phyloP scores from a whole-genome alignment of 2,113 vertebrate genomes.

The Lepisosteus oculatus region DNA sequence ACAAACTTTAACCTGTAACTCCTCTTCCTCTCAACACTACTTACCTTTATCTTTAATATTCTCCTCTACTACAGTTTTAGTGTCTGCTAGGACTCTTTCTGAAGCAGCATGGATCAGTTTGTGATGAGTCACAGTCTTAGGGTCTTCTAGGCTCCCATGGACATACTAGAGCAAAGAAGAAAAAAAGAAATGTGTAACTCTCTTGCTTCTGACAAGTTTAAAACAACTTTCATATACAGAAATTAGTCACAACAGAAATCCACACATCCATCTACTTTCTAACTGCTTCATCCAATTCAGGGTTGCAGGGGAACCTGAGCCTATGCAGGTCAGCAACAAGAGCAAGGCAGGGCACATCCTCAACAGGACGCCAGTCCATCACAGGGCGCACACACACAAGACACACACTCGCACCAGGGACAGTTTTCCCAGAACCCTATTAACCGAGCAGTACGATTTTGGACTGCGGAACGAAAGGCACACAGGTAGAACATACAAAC shows the following conservation, averaged over 20 bases:
- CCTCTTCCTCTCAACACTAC: neutral
- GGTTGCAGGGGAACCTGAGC: neutral
- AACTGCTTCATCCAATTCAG: no score
- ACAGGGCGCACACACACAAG: no score
- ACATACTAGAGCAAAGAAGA: conserved; percentile 65
- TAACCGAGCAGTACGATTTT: no score
- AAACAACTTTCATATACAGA: neutral
- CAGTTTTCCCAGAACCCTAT: no score
- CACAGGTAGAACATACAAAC: no score
- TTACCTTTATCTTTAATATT: conserved; percentile 90
- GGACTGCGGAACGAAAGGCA: no score
- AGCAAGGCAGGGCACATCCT: no score
- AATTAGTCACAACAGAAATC: no score
- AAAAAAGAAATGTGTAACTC: conserved; percentile 7
- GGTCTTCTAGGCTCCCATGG: conserved; percentile 88
- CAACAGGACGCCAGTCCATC: no score
- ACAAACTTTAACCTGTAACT: no score
- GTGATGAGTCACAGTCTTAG: conserved; percentile 88
- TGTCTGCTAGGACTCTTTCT: conserved; percentile 84
- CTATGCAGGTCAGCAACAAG: neutral
- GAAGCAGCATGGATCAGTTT: conserved; percentile 90
- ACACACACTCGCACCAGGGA: no score
- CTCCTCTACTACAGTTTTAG: conserved; percentile 85
- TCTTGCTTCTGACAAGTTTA: conserved; percentile 1
- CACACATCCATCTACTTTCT: no score